Base-by-base conservation (phyloP, 2,888 invertebrate species). In the Lasioglossum oenotherae region DNA sequence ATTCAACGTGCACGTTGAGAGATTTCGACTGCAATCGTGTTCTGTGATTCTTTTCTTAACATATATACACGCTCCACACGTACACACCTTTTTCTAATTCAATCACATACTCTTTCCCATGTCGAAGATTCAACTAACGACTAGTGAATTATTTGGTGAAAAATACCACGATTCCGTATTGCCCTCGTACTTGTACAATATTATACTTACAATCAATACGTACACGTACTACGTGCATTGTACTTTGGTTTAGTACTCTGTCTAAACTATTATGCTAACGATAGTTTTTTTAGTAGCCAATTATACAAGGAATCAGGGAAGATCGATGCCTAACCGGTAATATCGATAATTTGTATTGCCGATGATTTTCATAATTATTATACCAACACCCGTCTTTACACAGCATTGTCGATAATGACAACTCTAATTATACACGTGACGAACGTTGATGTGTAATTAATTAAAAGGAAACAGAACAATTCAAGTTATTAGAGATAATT, bases 401-500 rank as follows among this genome's bases (percentile, higher is more conserved):
- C 38, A 38, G 10, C 67, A 69, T 69, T 23, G 19, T 71, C 41
- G 41, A 71, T 71, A 71, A 71, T 41, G 71, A 71, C 41, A 71
- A 71, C 41, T 71, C 71, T 41, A 41, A 14, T 71, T 71, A 41
- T 71, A n/a, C 5, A n/a, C n/a, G n/a, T 71, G 12, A 41, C 71
- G 41, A 71, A 71, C 6, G 14, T 76, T 67, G 46, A 46, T 35
- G 16, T 78, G 35, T 44, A 57, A 76, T 73, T 79, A 73, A 79
- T 76, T 60, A 41, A 57, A 71, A 35, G 0, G 35, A 35, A 4
- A 57, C 67, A 49, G n/a, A 41, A 49, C 35, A 49, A 67, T 74
- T 83, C 31, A 80, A 76, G n/a, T 75, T 74, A 60, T 82, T 84
- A 84, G 73, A 74, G 74, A 69, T 79, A 74, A 80, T 77, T 72